Evolutionary conservation across 2,888 invertebrate genomes (phyloP).

Genomic region (Drosophila fulvimacula): DNA sequence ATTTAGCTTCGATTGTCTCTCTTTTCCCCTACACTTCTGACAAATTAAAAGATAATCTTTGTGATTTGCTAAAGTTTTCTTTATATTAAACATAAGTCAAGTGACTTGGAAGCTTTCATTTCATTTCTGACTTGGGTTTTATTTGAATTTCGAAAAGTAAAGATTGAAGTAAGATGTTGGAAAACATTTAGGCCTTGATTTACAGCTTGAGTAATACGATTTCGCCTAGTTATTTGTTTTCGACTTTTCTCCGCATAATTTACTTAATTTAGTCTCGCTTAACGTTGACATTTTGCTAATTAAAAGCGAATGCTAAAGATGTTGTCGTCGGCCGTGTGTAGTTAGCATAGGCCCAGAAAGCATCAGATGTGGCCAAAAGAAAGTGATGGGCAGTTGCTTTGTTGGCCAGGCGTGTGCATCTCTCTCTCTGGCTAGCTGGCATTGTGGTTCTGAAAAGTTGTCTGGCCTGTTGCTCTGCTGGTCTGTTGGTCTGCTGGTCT

Average conservation of each 20-base stretch:
- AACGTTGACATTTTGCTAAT: conserved; percentile 61
- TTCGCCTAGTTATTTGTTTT: conserved; percentile 19
- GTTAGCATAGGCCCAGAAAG: conserved; percentile 33
- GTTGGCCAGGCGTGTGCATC: conserved; percentile 13
- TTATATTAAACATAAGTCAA: not conserved
- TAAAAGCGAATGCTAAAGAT: conserved; percentile 55
- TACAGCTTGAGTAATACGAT: conserved; percentile 1
- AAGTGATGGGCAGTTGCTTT: conserved; percentile 62
- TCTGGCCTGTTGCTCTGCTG: conserved; percentile 60
- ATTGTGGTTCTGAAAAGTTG: conserved; percentile 68
- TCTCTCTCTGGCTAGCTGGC: conserved; percentile 5
- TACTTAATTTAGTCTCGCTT: conserved; percentile 57
- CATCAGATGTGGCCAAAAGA: conserved; percentile 60
- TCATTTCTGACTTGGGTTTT: not conserved
- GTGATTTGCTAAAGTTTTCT: not conserved
- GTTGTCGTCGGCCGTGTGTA: conserved; percentile 8
- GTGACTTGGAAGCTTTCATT: not conserved
- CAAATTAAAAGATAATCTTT: not conserved
- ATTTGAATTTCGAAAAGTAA: not conserved
- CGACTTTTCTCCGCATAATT: conserved; percentile 63
- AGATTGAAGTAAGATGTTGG: not conserved
- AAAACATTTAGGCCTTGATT: not conserved
- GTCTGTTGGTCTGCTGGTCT: conserved; percentile 18
- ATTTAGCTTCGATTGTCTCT: no score
- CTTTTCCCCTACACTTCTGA: no score